Base-by-base conservation (phyloP, 2,888 invertebrate species). In the Steinernema hermaphroditum region DNA sequence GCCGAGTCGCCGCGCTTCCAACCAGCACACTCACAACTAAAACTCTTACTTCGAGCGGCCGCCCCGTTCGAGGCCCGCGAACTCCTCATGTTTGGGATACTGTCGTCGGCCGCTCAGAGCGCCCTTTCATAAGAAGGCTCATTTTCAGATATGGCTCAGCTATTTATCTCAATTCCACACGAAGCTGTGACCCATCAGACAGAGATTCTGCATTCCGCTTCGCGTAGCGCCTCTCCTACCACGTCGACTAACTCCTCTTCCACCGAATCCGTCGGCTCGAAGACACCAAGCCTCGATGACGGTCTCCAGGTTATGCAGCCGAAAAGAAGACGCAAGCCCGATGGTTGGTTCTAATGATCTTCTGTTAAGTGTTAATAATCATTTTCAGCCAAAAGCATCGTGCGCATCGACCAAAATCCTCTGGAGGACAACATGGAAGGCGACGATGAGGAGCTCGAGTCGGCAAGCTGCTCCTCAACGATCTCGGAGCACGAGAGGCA, bases 11-110 rank as follows among this genome's bases (percentile, higher is more conserved):
- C 6, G 54, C 54, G 54, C 54, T 54, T 54, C 54, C 54, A 54
- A 54, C 54, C 54, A 54, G 54, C 54, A 54, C 54, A 24, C 54
- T 22, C 54, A 54, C 54, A 54, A 54, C 54, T 54, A 54, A 54
- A 54, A 54, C 54, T 54, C 54, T 24, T 54, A 54, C 54, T 54
- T 54, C 54, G 54, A 54, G 27, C 24, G 27, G 54, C 54, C 27
- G 54, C 54, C 27, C 24, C 27, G 54, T 22, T 27, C 24, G 54
- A 6, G 54, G 54, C 54, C 54, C 54, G 16, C 6, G 19, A 46
- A 46, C 46, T 46, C 27, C 27, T 12, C 49, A 12, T 6, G 19
- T 37, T 4, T 12, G 54, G 54, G 27, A 27, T 54, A 54, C 54
- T 54, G 54, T 54, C 24, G 49, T 49, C 19, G 49, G 12, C 43